Conservation (phyloP, 2,113 vertebrate genomes). For the Microtus oregoni region DNA sequence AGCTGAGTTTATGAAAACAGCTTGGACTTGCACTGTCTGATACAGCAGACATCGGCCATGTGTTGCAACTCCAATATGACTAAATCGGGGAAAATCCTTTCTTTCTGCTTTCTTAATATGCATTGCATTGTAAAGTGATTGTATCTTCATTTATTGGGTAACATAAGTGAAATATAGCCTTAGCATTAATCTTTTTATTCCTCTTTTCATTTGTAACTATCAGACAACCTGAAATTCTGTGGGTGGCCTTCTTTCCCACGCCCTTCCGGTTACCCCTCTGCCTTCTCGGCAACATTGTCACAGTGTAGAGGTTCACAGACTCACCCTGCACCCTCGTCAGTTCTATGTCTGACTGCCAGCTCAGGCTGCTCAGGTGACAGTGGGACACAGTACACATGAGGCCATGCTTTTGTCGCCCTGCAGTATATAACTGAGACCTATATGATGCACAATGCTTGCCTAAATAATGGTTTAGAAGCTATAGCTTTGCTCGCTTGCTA, state of each 20-base stretch:
- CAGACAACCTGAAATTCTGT: not conserved
- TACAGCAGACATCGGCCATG: not conserved
- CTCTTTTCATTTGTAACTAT: not conserved
- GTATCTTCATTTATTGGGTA: not conserved
- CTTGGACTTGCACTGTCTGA: not conserved
- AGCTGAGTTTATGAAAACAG: not conserved
- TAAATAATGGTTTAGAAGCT: not conserved
- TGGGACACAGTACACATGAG: too few species aligned
- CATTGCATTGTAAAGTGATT: not conserved
- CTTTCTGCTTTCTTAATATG: not conserved
- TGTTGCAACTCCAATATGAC: not conserved
- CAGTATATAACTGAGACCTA: not conserved
- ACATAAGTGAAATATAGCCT: not conserved
- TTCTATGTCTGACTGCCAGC: not conserved
- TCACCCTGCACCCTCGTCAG: not conserved
- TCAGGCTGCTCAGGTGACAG: not conserved
- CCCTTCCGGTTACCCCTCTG: not conserved
- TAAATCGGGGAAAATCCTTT: not conserved
- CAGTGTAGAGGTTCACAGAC: not conserved
- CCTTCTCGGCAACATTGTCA: not conserved
- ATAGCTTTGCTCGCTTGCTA: not conserved
- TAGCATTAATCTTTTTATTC: not conserved
- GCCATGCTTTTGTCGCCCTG: accelerated
- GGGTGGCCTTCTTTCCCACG: not conserved
- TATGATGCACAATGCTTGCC: not conserved